These are phyloP conservation scores for Antennarius maculatus DNA, from an alignment of 2,797 vertebrate species.

Conservation along the genomic window DNA sequence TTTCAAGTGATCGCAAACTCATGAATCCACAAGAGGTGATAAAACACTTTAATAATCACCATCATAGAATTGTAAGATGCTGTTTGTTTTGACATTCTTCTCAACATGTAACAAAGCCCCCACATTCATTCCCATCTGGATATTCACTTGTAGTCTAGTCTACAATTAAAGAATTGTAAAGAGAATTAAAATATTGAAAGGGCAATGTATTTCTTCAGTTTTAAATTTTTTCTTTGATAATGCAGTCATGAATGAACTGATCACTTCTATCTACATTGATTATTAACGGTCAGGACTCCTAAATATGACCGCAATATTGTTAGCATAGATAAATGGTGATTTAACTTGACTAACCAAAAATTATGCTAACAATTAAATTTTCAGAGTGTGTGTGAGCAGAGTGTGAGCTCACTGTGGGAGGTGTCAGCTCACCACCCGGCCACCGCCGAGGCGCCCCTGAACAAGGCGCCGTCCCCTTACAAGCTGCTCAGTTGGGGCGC, in stretches of 20 bases:
- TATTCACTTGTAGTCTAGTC: conserved; percentile 20
- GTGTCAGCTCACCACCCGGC: too few species aligned
- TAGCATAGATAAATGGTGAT: conserved; percentile 8
- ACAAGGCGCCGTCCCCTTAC: too few species aligned
- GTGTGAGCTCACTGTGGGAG: too few species aligned
- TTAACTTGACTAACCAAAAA: conserved; percentile 15
- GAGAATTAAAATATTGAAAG: conserved; percentile 23
- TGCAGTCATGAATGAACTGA: conserved; percentile 4
- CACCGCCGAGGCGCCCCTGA: too few species aligned
- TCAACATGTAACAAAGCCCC: conserved; percentile 52
- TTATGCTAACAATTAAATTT: too few species aligned
- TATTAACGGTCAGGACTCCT: conserved; percentile 1
- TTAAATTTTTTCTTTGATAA: not conserved
- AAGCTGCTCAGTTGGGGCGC: too few species aligned
- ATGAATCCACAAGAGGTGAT: conserved; percentile 51
- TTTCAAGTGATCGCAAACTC: conserved; percentile 49
- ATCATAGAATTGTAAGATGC: conserved; percentile 49
- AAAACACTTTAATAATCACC: conserved; percentile 58
- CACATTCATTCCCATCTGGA: conserved; percentile 53
- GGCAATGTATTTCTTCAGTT: conserved; percentile 6
- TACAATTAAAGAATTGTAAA: conserved; percentile 30
- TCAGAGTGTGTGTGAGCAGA: too few species aligned
- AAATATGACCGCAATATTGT: too few species aligned
- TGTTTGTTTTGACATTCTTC: conserved; percentile 70
- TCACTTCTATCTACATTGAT: conserved; percentile 1